Base-by-base conservation (phyloP, 1,140 invertebrate species). In the Brachionus calyciflorus region DNA sequence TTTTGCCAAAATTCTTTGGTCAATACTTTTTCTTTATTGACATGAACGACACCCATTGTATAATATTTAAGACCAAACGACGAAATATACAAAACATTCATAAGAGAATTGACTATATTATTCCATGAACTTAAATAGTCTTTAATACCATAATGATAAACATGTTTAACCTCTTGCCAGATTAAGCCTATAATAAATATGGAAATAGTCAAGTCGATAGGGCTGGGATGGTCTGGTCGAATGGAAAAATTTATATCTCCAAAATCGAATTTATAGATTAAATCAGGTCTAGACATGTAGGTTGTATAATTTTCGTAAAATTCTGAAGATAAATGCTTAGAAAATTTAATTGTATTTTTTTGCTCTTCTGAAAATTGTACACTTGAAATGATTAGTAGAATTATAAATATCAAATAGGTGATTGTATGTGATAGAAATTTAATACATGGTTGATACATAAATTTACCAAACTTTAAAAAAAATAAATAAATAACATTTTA, bases 321-420 rank as follows among this genome's bases (percentile, higher is more conserved):
- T 51, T 19, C 17, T 10, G 19, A 30, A 2, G 24, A 30, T 33
- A 70, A 48, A 30, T 51, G 28, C 7, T 49, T n/a, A 0, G 69
- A 73, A 14, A 73, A 17, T 49, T 55, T 49, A 10, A 51, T 73
- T 0, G 48, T 51, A 21, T 40, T 33, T 21, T 73, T 73, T 73
- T 73, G 69, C 26, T 73, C 69, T 12, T 40, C 69, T 5, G 69
- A 53, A 73, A 73, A 77, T 53, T 46, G 55, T 2, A 77, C 5
- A 77, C 55, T 63, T 24, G 76, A 77, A 24, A 81, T 80, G 70
- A 90, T 87, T 24, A 90, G 84, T 77, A 90, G 82, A 0, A 86
- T 79, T 0, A 90, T 84, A 80, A 90, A 90, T n/a, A 89, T 80
- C 1, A 89, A 48, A 78, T 89, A 90, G 9, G 87, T 87, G n/a